Percentiles rank a stretch among this genome's conserved stretches.
Conservation (phyloP, 2,113 vertebrate species). For the Hippolais icterina region DNA sequence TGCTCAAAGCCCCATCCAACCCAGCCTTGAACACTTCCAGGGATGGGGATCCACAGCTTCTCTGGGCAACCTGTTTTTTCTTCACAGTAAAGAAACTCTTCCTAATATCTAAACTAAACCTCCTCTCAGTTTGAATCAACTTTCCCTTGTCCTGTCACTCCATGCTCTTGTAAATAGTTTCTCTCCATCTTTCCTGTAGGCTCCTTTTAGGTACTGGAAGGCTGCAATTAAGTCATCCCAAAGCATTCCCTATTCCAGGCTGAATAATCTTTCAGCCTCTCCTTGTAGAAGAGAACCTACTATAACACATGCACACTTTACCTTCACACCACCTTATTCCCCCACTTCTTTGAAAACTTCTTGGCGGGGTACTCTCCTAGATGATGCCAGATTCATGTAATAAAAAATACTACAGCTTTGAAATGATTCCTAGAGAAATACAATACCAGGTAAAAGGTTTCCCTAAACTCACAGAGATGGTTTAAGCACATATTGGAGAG, state of each 20-base stretch:
- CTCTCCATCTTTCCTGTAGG: background rate
- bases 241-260: background rate
- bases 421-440: background rate
- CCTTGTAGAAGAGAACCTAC: background rate
- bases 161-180: background rate
- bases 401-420: background rate
- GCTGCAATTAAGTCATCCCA: background rate
- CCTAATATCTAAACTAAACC: background rate
- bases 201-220: background rate
- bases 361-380: background rate
- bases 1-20: background rate
- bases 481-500: background rate
- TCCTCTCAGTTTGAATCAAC: background rate
- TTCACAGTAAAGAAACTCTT: background rate
- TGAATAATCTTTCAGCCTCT: background rate
- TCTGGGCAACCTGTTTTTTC: background rate
- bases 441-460: background rate
- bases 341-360: background rate
- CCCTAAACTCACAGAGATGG: background rate
- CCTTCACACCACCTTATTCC: background rate
- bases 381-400: background rate
- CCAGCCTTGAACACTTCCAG: background rate
- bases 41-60: background rate
- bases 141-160: no score
- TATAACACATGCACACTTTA: background rate